Base-by-base conservation (phyloP, 2,113 vertebrate genomes). In the Oceanodroma tethys region DNA sequence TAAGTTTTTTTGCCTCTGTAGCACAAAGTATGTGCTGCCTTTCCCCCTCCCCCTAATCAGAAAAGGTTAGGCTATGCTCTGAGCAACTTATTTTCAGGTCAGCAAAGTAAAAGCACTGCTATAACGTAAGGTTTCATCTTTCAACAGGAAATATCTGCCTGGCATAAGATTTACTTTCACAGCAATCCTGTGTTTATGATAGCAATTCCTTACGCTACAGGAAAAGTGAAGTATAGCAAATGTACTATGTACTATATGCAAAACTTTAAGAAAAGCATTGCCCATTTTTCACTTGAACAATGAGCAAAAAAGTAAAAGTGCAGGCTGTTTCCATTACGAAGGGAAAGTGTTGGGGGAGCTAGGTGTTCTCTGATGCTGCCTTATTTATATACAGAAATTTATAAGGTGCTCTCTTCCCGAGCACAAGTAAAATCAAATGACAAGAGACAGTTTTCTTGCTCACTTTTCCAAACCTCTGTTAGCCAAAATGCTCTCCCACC, bases 141-240 rank as follows among this genome's bases (percentile, higher is more conserved):
- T 79, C 94, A 76, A n/a, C 79, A 90, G 93, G 86, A 95, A 93
- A 92, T 10, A 21, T 93, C 86, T 95, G 88, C 88, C 88, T 93
- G 58, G 53, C 4, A 0, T 43, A 88, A 50, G 81, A 88, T 86
- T 88, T 85, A 85, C 74, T 88, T 81, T 73, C 17, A 6, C 38
- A 53, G 63, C 50, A 58, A 45, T 43, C 66, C 34, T 0, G 5
- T 29, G 38, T 48, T 92, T 60, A 55, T 55, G 78, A 79, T 8
- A 87, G 38, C 26, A 71, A 81, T 67, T 38, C 29, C 48, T 93
- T 18, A 29, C 9, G 2, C 26, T 26, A 20, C 16, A 38, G 70
- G 40, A 59, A 58, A 53, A 90, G 60, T 3, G 38, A 72, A n/a
- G 52, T 45, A 27, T 7, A 87, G 42, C 47, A 34, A 65, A 59